Evolutionary conservation across 2,113 vertebrate genomes (phyloP).

Genomic region (Myotis yumanensis): DNA sequence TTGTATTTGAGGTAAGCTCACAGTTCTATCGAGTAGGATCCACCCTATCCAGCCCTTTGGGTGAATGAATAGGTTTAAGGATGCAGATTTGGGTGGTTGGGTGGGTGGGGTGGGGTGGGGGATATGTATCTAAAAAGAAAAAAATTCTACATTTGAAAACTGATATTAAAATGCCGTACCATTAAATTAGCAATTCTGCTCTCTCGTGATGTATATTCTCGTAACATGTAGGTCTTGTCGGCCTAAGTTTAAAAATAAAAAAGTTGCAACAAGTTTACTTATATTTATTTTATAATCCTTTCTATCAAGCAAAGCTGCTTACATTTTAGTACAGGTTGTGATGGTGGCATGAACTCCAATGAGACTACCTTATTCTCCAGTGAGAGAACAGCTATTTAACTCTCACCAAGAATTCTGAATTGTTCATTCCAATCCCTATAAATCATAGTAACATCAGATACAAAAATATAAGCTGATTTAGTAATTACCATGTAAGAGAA

Average conservation of each 20-base stretch:
- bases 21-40: not conserved
- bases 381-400: not conserved
- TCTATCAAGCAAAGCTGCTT: not conserved
- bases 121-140: slow-evolving; percentile 26
- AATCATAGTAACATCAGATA: not conserved
- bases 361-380: not conserved
- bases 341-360: not conserved
- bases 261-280: not conserved
- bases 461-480: not conserved
- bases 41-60: not conserved
- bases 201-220: slow-evolving; percentile 96
- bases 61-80: not conserved
- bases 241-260: slow-evolving; percentile 83
- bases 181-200: slow-evolving; percentile 92
- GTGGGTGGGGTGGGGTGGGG: no score
- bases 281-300: not conserved
- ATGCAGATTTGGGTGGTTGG: not conserved
- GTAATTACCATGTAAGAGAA: not conserved
- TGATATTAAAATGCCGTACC: slow-evolving; percentile 81
- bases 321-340: not conserved
- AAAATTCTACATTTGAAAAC: slow-evolving; percentile 37
- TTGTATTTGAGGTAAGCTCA: not conserved
- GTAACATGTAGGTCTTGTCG: slow-evolving; percentile 91
- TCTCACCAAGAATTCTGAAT: not conserved
- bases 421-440: not conserved